Evolutionary conservation across 2,113 vertebrate species (phyloP).

Genomic region (Takifugu bimaculatus): DNA sequence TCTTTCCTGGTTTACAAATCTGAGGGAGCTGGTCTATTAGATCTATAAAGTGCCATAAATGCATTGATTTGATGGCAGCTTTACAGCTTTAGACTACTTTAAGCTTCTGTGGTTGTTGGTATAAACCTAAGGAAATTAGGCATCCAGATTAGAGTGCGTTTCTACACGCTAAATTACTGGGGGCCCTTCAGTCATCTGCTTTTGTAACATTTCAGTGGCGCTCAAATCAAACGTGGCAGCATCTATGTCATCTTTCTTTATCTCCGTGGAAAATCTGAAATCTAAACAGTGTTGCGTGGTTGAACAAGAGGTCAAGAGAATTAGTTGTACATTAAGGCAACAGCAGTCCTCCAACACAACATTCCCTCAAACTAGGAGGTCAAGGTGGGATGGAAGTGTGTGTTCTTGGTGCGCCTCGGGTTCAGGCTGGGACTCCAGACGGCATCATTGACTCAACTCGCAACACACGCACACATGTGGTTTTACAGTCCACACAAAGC

Average conservation of each 20-base stretch:
- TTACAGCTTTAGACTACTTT: too few relatives aligned
- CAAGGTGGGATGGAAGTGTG: not conserved
- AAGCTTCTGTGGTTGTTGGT: too few relatives aligned
- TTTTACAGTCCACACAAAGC: not conserved
- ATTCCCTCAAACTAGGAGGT: not conserved
- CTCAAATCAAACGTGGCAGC: too few relatives aligned
- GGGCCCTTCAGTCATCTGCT: too few relatives aligned
- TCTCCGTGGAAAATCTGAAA: slow-evolving; percentile 33
- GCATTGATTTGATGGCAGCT: too few relatives aligned
- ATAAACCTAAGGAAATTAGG: too few relatives aligned
- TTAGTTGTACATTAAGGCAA: not conserved
- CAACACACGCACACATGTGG: slow-evolving; percentile 20
- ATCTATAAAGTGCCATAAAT: too few relatives aligned
- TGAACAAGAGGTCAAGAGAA: slow-evolving; percentile 33
- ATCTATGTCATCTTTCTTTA: slow-evolving; percentile 16
- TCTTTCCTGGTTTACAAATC: too few relatives aligned
- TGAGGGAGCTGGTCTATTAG: too few relatives aligned
- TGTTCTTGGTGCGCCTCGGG: not conserved
- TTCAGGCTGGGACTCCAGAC: slow-evolving; percentile 1
- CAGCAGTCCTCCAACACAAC: slow-evolving; percentile 1
- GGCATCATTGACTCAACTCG: not conserved
- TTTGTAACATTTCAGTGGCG: slow-evolving; percentile 3
- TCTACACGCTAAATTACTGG: too few relatives aligned
- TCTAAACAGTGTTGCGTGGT: slow-evolving; percentile 38
- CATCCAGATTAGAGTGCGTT: too few relatives aligned